Evolutionary conservation across 2,888 invertebrate species (phyloP), one percentile per base, ranked within the genome.

Genomic region (Lacanobia oleracea): DNA sequence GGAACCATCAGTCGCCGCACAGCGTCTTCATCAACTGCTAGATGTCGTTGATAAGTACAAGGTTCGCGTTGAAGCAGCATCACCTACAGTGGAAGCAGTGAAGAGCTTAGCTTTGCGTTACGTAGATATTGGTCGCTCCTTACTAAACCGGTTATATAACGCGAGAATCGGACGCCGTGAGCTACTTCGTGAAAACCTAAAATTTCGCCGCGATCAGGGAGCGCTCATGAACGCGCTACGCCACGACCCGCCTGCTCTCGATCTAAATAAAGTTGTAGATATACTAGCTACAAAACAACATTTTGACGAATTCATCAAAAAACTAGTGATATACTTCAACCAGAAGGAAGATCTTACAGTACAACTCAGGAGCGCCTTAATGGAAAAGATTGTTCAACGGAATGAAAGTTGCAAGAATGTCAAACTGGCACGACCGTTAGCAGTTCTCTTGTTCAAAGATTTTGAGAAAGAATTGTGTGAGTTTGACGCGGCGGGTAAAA

Each of bases 161-260:
- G 76, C 83, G 2, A 87, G 86, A 50, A 76, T 92, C 12, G 92
- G 89, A 8, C 91, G 94, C 10, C 90, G 88, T 56, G 83, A 88
- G 64, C 79, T 94, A 4, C 85, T 92, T 37, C 73, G 68, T 7
- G 87, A 88, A 57, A 90, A 90, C n/a, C 91, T 93, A 62, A 72
- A 79, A 6, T 71, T 92, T 0, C 82, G 84, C 0, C 87, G 88
- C 56, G 88, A 88, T n/a, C 87, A 91, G 53, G 90, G 83, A 2
- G 91, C 93, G 0, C 92, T 91, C 54, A 3, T 92, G 1, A 94
- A 94, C 73, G 92, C 88, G 0, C 75, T 94, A 16, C 91, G 89
- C 33, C 93, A 94, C 57, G 89, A 93, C 27, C 72, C 84, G 3
- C 64, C 72, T 6, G 75, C 91, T 2, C 82, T 94, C 0, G 72